Base-by-base conservation (phyloP, 2,797 vertebrate genomes). In the Mus caroli region DNA sequence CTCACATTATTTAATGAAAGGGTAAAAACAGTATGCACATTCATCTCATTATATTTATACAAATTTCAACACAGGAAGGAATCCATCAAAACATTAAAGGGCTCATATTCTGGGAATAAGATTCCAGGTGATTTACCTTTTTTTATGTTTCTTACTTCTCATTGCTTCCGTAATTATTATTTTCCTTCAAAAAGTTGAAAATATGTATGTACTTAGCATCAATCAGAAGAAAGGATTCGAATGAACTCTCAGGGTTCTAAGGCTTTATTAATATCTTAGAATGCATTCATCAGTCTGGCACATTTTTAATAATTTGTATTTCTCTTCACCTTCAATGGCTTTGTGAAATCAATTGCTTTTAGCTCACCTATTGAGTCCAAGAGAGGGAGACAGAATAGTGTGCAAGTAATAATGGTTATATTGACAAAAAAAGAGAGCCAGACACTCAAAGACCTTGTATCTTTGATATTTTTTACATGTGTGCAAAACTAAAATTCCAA, bases 291-390 rank as follows among this genome's bases (percentile, higher is more conserved):
- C 89, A 90, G 22, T 56, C 92, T 86, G 73, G 71, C 58, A 62
- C 22, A 92, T 87, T 90, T 90, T 88, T 80, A 62, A 88, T 95
- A 90, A 94, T 90, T 95, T 83, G 56, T 91, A 43, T 93, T 90
- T 97, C 73, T 86, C 89, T 87, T 96, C 37, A 52, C 54, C 58
- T 93, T 90, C 92, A 90, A 87, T 82, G 95, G 88, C 77, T 96
- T 93, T 95, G 26, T 95, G 84, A 97, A 95, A 96, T 94, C 88
- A 96, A 78, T 60, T 85, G 43, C 90, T 86, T 93, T 96, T 76
- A 86, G 67, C 28, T 94, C 90, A 69, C 58, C 50, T 94, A 88
- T 92, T 94, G 80, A 95, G 92, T 22, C 62, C 43, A 90, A 52
- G n/a, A 95, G 24, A 96, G 19, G 50, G 7, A 92, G 34, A 94